Conservation (phyloP, 1,140 invertebrate species). For the Calliopsis andreniformis region DNA sequence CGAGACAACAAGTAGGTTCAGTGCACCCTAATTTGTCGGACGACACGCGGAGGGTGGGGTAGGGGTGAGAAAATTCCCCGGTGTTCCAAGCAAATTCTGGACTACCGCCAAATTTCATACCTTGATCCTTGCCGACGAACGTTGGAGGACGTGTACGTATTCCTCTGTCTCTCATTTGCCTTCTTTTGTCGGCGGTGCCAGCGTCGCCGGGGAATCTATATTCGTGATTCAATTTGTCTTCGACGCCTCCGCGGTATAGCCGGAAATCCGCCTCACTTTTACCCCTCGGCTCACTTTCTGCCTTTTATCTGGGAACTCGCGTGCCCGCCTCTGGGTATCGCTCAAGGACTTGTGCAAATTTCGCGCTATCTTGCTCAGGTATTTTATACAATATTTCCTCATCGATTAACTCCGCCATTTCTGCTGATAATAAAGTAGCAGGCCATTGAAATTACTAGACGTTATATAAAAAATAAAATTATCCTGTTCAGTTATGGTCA, state of each 20-base stretch:
- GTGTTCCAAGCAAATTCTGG: constrained; percentile 2
- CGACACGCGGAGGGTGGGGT: not conserved
- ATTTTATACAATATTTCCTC: not conserved
- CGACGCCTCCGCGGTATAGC: constrained; percentile 9
- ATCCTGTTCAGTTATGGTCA: no score
- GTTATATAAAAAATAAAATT: no score
- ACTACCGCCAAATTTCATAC: constrained; percentile 30
- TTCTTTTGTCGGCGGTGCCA: constrained; percentile 25
- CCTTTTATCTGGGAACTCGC: constrained; percentile 44
- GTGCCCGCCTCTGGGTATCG: not conserved
- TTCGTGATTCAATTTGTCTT: constrained; percentile 59
- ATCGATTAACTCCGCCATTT: no score
- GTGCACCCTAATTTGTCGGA: constrained; percentile 21
- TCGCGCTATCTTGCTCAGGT: not conserved
- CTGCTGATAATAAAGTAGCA: no score
- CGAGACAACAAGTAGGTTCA: constrained; percentile 1
- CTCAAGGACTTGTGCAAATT: not conserved
- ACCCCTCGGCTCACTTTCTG: not conserved
- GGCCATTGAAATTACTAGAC: no score
- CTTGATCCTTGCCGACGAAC: constrained; percentile 9
- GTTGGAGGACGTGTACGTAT: constrained; percentile 28
- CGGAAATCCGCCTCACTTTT: constrained; percentile 47
- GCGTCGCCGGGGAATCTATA: constrained; percentile 46
- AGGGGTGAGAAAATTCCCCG: not conserved
- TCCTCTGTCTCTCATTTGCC: constrained; percentile 42